These are phyloP conservation scores for Odontamblyopus lacepedii DNA, from an alignment of 2,797 vertebrate genomes.

Conservation along the genomic window DNA sequence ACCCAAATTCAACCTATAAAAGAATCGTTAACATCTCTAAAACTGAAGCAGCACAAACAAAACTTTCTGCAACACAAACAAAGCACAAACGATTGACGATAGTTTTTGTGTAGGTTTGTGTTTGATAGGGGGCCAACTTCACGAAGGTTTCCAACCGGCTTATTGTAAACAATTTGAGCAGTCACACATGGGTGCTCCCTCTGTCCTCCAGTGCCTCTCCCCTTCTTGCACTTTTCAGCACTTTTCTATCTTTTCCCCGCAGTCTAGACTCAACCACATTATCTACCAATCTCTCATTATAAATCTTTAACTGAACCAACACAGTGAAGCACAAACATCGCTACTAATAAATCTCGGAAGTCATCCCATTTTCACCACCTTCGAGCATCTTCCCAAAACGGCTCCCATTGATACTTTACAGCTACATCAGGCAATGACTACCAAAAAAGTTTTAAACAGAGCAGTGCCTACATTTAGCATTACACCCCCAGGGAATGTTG, in stretches of 20 bases:
- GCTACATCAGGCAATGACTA: too few relatives aligned
- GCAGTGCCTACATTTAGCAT: too few relatives aligned
- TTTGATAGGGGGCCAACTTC: too few relatives aligned
- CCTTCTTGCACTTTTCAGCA: neutral
- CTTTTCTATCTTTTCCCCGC: neutral
- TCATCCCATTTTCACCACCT: neutral
- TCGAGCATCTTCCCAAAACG: neutral
- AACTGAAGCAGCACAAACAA: too few relatives aligned
- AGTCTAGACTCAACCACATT: neutral
- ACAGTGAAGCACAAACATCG: constrained; percentile 11
- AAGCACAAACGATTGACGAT: too few relatives aligned
- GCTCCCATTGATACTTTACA: neutral
- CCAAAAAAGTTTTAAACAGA: too few relatives aligned
- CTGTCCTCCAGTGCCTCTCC: neutral
- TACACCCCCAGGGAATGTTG: too few relatives aligned
- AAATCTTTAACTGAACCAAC: constrained; percentile 17
- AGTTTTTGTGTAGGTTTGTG: too few relatives aligned
- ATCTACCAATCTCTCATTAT: constrained; percentile 10
- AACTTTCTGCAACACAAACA: too few relatives aligned
- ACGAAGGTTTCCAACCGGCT: neutral
- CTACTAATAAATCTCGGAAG: neutral
- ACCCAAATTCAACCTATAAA: too few relatives aligned
- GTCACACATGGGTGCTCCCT: neutral
- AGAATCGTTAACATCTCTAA: too few relatives aligned
- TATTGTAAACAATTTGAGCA: neutral